A percentile compares a stretch with the other conserved stretches of the same genome.
Conservation (phyloP, 2,113 vertebrate genomes). For the Cygnus buccinator region DNA sequence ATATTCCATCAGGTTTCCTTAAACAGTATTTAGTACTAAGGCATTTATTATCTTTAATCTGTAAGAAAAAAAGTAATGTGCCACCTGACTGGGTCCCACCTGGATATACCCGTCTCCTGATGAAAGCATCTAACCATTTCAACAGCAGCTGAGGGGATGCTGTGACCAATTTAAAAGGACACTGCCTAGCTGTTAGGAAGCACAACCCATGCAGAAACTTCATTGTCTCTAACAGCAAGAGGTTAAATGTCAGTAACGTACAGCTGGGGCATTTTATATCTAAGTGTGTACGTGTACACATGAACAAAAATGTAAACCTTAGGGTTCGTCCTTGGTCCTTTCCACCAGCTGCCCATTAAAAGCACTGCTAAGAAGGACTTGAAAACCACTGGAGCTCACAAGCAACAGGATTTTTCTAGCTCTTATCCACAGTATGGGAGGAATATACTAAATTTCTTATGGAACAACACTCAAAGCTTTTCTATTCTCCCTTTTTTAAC, state of each 20-base stretch:
- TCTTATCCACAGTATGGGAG: not conserved
- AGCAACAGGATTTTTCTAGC: not conserved
- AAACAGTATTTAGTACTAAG: not conserved
- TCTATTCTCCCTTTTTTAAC: not conserved
- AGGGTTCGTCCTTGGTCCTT: not conserved
- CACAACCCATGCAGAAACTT: not conserved
- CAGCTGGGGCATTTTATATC: not conserved
- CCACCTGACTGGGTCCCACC: not conserved
- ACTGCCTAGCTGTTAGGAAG: not conserved
- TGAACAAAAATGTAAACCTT: not conserved
- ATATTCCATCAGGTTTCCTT: not conserved
- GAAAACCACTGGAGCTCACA: not conserved
- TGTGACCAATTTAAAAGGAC: not conserved
- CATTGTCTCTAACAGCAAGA: accelerated
- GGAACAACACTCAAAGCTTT: not conserved
- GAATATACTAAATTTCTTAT: not conserved
- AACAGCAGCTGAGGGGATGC: not conserved
- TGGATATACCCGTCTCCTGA: not conserved
- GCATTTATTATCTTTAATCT: not conserved
- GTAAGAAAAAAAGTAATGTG: not conserved
- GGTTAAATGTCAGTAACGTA: not conserved
- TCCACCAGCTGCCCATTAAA: not conserved
- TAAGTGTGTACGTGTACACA: accelerated
- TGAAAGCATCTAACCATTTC: not conserved
- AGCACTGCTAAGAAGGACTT: not conserved